These are phyloP conservation scores for Dermatemys mawii DNA, from an alignment of 2,113 vertebrate species.

Conservation along the genomic window DNA sequence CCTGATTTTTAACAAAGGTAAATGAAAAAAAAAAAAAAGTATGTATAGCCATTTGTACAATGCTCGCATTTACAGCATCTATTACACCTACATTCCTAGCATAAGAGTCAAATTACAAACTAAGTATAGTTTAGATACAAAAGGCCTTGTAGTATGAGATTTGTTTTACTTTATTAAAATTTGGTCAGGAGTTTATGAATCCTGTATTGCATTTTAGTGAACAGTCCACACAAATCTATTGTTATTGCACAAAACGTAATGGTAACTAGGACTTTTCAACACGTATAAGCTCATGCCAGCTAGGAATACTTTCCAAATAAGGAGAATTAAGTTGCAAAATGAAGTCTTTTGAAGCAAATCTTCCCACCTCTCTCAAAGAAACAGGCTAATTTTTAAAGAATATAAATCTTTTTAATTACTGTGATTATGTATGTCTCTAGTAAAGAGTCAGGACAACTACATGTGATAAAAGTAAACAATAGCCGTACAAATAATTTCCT, in stretches of 20 bases:
- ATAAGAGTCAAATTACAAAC: not conserved
- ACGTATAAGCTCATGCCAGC: not conserved
- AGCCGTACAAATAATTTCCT: too few species aligned
- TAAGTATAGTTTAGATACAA: not conserved
- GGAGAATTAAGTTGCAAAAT: not conserved
- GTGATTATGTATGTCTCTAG: too few species aligned
- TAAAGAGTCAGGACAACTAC: too few species aligned
- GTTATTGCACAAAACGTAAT: not conserved
- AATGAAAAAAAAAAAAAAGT: not conserved
- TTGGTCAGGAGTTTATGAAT: too few species aligned
- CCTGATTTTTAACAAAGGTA: not conserved
- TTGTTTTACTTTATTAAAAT: not conserved
- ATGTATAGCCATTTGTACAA: accelerated
- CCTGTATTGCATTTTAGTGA: too few species aligned
- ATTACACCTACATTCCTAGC: not conserved
- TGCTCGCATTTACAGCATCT: not conserved
- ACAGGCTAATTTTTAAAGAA: not conserved
- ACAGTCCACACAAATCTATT: not conserved
- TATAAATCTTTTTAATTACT: too few species aligned
- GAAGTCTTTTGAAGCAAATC: not conserved
- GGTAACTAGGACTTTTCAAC: not conserved
- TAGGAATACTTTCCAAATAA: not conserved
- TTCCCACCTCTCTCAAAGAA: not conserved
- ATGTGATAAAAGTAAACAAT: too few species aligned
- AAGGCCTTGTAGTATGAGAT: not conserved